Evolutionary conservation across 2,888 invertebrate genomes (phyloP).

Genomic region (Blastobasis adustella): DNA sequence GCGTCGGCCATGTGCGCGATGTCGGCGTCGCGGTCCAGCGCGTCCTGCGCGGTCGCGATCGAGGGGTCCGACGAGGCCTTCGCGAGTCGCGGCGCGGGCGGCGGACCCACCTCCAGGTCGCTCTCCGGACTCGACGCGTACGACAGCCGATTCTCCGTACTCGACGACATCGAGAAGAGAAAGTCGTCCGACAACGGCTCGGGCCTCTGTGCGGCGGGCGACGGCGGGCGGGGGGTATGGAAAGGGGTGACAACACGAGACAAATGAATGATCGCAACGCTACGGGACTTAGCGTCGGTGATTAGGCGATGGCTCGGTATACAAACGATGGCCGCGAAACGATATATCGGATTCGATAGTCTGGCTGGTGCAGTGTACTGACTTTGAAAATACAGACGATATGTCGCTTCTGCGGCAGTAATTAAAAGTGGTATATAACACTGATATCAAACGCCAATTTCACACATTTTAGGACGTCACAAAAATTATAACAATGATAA

Average conservation of each 20-base stretch:
- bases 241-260: constrained; percentile 73
- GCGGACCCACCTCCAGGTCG: constrained; percentile 86
- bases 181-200: constrained; percentile 98
- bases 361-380: no score
- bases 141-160: constrained; percentile 85
- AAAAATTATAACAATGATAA: constrained; percentile 16
- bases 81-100: constrained; percentile 84
- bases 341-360: background rate
- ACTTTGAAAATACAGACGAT: constrained; percentile 10
- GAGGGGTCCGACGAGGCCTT: constrained; percentile 96
- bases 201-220: constrained; percentile 84
- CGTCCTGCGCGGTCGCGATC: constrained; percentile 94
- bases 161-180: constrained; percentile 97
- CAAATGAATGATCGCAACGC: constrained; percentile 70
- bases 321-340: no score
- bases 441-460: constrained; percentile 31
- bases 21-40: constrained; percentile 79
- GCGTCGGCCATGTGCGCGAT: constrained; percentile 75
- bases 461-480: constrained; percentile 15
- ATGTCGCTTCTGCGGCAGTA: constrained; percentile 31
- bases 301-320: constrained; percentile 51
- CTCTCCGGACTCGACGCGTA: constrained; percentile 98
- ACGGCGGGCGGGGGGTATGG: constrained; percentile 65
- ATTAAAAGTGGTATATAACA: constrained; percentile 48
- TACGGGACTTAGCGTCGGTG: constrained; percentile 60